Percentiles rank a stretch among this genome's conserved stretches.
These are phyloP conservation scores for Taurulus bubalis DNA, from an alignment of 2,113 vertebrate genomes.

Conservation along the genomic window DNA sequence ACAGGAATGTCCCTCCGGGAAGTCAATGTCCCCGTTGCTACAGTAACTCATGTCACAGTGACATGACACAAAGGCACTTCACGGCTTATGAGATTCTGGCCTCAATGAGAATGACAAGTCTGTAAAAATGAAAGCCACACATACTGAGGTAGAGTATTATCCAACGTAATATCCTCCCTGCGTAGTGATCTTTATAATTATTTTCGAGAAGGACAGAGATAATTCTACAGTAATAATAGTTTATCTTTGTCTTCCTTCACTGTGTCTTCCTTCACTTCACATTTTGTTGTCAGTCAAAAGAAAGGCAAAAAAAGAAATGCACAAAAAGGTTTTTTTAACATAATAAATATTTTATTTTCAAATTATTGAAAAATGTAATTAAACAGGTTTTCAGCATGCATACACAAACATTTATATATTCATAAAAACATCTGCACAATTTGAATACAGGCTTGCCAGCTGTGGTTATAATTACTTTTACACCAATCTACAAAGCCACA, in stretches of 20 bases:
- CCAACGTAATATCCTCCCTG: neutral
- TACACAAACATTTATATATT: conserved; percentile 16
- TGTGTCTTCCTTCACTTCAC: neutral
- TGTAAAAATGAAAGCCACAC: conserved; percentile 20
- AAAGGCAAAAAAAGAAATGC: too few species aligned
- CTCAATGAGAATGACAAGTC: conserved; percentile 11
- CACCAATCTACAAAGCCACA: neutral
- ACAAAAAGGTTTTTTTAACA: neutral
- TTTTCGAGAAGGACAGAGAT: neutral
- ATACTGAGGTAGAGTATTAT: neutral
- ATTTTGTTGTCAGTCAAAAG: neutral
- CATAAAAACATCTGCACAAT: conserved; percentile 28
- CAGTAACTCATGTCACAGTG: conserved; percentile 62
- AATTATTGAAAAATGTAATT: neutral
- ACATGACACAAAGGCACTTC: conserved; percentile 38
- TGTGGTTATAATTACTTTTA: conserved; percentile 9
- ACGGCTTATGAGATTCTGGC: neutral
- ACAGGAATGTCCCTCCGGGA: neutral
- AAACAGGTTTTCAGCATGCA: conserved; percentile 10
- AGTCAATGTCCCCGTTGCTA: conserved; percentile 36
- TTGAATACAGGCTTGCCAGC: neutral
- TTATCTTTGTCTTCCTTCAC: neutral
- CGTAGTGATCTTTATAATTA: neutral
- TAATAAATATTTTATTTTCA: conserved; percentile 1
- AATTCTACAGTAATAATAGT: neutral